Evolutionary conservation across 2,888 invertebrate species (phyloP).

Genomic region (Magallana nippona): DNA sequence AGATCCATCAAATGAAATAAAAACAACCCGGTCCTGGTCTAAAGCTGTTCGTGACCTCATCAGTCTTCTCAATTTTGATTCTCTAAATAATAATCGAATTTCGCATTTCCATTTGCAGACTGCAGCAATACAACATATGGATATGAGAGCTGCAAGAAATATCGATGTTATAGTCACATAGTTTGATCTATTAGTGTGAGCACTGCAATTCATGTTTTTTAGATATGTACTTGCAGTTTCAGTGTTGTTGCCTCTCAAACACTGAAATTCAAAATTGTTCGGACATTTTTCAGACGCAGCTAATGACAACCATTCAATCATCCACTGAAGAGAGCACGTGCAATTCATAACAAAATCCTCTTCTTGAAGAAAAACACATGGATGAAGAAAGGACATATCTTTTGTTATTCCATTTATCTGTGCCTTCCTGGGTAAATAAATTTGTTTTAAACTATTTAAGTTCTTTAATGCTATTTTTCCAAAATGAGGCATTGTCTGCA

Average conservation of each 20-base stretch:
- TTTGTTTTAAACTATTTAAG: background rate
- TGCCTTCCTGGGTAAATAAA: background rate
- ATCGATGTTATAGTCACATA: background rate
- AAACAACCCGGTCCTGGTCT: background rate
- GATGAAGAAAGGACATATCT: background rate
- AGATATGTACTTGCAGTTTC: background rate
- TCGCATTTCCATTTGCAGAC: background rate
- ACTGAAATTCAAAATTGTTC: background rate
- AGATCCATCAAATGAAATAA: background rate
- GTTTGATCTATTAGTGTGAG: background rate
- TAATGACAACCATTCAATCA: background rate
- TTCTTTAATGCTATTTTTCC: background rate
- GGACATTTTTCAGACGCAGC: background rate
- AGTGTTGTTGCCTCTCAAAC: background rate
- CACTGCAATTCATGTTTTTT: background rate
- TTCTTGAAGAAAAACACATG: slow-evolving; percentile 12
- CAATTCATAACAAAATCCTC: background rate
- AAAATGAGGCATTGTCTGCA: background rate
- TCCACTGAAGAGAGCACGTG: background rate
- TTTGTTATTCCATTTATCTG: background rate
- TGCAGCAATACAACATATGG: background rate
- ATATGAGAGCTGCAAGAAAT: background rate
- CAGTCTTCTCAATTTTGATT: background rate
- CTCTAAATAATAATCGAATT: background rate
- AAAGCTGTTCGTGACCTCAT: background rate